Evolutionary conservation across 2,888 invertebrate species (phyloP).

Genomic region (Eristalis arbustorum): DNA sequence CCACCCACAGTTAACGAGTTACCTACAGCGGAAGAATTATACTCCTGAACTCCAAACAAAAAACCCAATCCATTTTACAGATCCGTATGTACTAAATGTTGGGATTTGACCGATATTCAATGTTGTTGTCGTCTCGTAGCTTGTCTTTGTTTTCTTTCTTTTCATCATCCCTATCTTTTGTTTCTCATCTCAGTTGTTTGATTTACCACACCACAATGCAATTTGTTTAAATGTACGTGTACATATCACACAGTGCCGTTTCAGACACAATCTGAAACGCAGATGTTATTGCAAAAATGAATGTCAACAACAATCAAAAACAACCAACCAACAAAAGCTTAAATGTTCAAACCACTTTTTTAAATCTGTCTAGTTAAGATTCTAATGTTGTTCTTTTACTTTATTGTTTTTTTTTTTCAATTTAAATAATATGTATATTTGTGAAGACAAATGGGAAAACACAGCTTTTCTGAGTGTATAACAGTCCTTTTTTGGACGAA

Average conservation of each 20-base stretch:
- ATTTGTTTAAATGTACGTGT: slow-evolving; percentile 31
- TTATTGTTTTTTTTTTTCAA: slow-evolving; percentile 15
- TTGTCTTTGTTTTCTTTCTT: slow-evolving; percentile 20
- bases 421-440: background rate
- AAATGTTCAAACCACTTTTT: slow-evolving; percentile 43
- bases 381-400: slow-evolving; percentile 40
- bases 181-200: slow-evolving; percentile 19
- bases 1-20: background rate
- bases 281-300: background rate
- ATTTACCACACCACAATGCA: slow-evolving; percentile 25
- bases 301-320: slow-evolving; percentile 53
- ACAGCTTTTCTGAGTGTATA: background rate
- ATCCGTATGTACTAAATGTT: slow-evolving; percentile 61
- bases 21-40: slow-evolving; percentile 29
- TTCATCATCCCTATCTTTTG: slow-evolving; percentile 1
- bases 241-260: slow-evolving; percentile 5
- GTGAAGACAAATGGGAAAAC: background rate
- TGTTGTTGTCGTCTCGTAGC: slow-evolving; percentile 29
- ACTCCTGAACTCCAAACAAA: background rate
- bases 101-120: slow-evolving; percentile 4
- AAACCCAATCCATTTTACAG: slow-evolving; percentile 8
- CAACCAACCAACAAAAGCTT: slow-evolving; percentile 25
- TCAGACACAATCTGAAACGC: background rate
- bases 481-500: background rate
- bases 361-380: slow-evolving; percentile 44